Base-by-base conservation (phyloP, 1,140 invertebrate genomes). In the Lasaia peninsularis region DNA sequence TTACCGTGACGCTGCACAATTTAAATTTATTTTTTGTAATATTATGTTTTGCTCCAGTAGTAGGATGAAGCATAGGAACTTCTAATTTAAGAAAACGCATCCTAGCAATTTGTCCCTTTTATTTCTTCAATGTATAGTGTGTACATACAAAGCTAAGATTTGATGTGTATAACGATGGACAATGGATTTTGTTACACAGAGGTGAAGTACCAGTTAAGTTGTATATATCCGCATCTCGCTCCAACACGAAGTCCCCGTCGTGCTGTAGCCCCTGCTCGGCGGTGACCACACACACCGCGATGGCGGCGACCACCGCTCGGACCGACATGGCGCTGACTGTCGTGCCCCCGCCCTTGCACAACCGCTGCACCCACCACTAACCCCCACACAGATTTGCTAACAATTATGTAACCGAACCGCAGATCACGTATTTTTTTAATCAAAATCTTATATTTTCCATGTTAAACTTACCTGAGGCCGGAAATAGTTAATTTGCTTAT, bases 191-290 rank as follows among this genome's bases (percentile, higher is more conserved):
- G 14, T 40, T 18, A 16, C 18, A 40, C 14, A 14, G 2, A 14
- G 1, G 6, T 9, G 16, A 44, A 20, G 44, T 48, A 48, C 44
- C 44, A 10, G 44, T 48, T n/a, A 48, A 48, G 20, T 48, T 48
- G 20, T 48, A 48, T 24, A 48, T 24, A n/a, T 48, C 44, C 44
- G 44, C 44, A 48, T 48, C 44, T 48, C 44, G 44, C n/a, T 6
- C 44, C 21, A 48, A 21, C 20, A 48, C 20, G n/a, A 48, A 48
- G 44, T 11, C 11, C 18, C 11, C n/a, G n/a, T 21, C 44, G 11
- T 48, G 14, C 4, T 9, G 10, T 48, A 20, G 16, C 6, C 2
- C 20, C 44, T 10, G 20, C 18, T 21, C 5, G 2, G 18, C 40
- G 2, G 16, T 28, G 24, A 28, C 37, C 11, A 21, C 5, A 7